phyloP scores from a whole-genome alignment of 2,888 invertebrate species.

The Thera britannica region DNA sequence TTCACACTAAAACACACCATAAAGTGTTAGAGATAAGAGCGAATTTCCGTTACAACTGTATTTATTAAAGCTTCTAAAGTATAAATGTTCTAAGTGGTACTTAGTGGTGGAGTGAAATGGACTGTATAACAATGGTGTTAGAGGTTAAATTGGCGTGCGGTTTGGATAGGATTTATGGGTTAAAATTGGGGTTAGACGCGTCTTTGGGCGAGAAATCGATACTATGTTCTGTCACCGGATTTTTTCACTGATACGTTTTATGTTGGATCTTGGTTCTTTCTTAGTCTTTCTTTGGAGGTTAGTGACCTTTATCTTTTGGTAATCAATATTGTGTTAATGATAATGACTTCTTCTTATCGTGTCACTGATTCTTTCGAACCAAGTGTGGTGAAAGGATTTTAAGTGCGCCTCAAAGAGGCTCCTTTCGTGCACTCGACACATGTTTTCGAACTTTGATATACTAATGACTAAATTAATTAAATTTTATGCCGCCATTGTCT shows the following conservation, averaged over 20 bases:
- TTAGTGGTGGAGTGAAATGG: slow-evolving; percentile 41
- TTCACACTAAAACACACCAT: slow-evolving; percentile 50
- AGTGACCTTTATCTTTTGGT: neutral
- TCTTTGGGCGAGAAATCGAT: slow-evolving; percentile 36
- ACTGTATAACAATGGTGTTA: slow-evolving; percentile 38
- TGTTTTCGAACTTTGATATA: no score
- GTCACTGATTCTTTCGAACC: no score
- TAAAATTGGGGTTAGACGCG: slow-evolving; percentile 17
- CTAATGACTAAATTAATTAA: no score
- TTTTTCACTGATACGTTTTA: slow-evolving; percentile 27
- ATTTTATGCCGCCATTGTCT: no score
- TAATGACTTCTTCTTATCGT: no score
- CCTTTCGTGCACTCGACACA: no score
- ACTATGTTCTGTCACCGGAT: slow-evolving; percentile 33
- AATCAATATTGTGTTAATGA: no score
- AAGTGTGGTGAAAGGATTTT: no score
- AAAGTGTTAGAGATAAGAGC: slow-evolving; percentile 40
- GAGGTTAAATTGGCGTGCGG: slow-evolving; percentile 37
- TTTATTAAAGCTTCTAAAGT: neutral
- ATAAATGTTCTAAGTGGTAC: slow-evolving; percentile 37
- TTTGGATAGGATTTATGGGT: slow-evolving; percentile 34
- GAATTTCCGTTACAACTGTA: slow-evolving; percentile 33
- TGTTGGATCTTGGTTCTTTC: neutral
- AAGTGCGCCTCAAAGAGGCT: no score
- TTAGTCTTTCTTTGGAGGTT: neutral